Evolutionary conservation across 30 jellyfish, hydroid and myxozoan species (phyloP).

Genomic region (Pelagia noctiluca): DNA sequence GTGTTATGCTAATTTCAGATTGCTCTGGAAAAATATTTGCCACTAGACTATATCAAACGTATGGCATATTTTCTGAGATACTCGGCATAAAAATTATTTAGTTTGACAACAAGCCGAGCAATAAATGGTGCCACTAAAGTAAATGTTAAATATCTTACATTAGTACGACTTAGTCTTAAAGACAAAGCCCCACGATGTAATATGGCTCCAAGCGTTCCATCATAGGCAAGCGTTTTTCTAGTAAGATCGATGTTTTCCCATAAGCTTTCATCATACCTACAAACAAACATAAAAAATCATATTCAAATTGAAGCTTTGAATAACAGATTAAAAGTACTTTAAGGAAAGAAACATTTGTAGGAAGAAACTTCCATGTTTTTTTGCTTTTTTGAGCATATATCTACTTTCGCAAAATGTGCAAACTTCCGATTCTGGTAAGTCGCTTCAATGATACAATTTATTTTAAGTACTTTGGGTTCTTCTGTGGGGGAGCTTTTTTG

Average conservation of each 20-base stretch:
- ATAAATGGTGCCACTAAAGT: background rate
- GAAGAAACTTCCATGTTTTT: too few relatives aligned
- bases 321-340: background rate
- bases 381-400: background rate
- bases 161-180: background rate
- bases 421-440: background rate
- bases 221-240: background rate
- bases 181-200: background rate
- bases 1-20: background rate
- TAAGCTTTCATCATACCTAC: conserved; percentile 1
- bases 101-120: background rate
- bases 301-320: background rate
- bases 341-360: too few relatives aligned
- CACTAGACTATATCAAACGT: background rate
- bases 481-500: too few relatives aligned
- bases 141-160: background rate
- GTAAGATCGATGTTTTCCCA: background rate
- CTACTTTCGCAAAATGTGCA: background rate
- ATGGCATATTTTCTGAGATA: background rate
- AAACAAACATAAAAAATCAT: background rate
- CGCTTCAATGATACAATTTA: background rate
- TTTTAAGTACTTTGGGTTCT: too few relatives aligned
- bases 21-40: background rate
- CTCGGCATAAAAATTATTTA: background rate
- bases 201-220: background rate